Base-by-base conservation (phyloP, 2,888 invertebrate species). In the Calameuta idolon region DNA sequence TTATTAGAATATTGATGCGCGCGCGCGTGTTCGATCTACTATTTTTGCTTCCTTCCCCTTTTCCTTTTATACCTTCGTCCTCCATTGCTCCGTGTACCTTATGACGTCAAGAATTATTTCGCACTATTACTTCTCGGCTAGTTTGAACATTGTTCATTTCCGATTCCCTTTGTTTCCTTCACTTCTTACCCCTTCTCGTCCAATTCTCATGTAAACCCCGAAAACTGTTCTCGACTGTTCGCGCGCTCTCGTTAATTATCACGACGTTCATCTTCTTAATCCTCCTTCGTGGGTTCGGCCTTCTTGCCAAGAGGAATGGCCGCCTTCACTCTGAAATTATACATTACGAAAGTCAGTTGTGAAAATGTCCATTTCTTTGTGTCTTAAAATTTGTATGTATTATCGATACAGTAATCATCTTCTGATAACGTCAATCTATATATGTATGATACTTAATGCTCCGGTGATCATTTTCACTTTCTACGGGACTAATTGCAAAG, bases 301-400 rank as follows among this genome's bases (percentile, higher is more conserved):
- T 97, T 97, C 93, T 97, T 96, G 92, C 97, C 97, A 92, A 97
- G 95, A 83, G 97, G 97, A 92, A 97, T 95, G 87, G 97, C 97
- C 88, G 96, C 96, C 92, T 96, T 96, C 89, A 97, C 96, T 92
- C 97, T 97, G 93, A 55, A 93, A 93, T 84, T 55, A 34, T 77
- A 73, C 9, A 11, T 75, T 79, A 37, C 33, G 34, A 76, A 12
- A 55, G n/a, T 37, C 9, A 35, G 31, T 34, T 33, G 34, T 68
- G 33, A 37, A 31, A 31, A 37, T 55, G 30, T 15, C 3, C 9
- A 35, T 79, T 35, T 15, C 1, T 12, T 35, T 35, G 74, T 71
- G 40, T 37, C 40, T 31, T 68, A 69, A 55, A 23, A 55, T 23
- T 23, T 55, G 2, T 55, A 9, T 55, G 23, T 9, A 55, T 55